phyloP scores from a whole-genome alignment of 2,113 vertebrate species.

The Dasyurus viverrinus region DNA sequence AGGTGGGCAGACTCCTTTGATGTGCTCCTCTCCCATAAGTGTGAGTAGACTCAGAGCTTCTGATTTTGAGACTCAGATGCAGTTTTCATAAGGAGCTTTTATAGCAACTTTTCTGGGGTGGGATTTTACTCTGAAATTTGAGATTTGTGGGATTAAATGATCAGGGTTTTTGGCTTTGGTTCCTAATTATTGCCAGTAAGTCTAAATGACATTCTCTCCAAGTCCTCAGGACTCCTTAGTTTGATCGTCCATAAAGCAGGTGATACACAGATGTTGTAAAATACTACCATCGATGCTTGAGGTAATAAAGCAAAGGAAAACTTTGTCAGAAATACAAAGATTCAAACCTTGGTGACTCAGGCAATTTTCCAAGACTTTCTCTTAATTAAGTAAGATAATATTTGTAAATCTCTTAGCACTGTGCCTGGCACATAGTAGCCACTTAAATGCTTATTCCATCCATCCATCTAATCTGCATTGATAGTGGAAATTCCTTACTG shows the following conservation, averaged over 20 bases:
- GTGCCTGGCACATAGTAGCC: not conserved
- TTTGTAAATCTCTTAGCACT: not conserved
- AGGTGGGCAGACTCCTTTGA: slow-evolving; percentile 90
- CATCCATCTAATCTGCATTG: not conserved
- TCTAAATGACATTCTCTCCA: not conserved
- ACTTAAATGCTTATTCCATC: not conserved
- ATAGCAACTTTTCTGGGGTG: slow-evolving; percentile 1
- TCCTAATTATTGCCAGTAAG: slow-evolving; percentile 10
- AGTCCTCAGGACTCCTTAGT: not conserved
- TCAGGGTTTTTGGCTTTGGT: not conserved
- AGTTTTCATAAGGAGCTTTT: not conserved
- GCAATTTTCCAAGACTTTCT: not conserved
- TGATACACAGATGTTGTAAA: not conserved
- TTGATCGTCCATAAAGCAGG: not conserved
- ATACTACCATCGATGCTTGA: not conserved
- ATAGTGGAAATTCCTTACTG: not conserved
- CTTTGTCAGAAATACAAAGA: not conserved
- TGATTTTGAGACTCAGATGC: not conserved
- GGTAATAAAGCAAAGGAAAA: not conserved
- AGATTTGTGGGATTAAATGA: not conserved
- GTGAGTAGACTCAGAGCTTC: slow-evolving; percentile 81
- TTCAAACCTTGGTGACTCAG: not conserved
- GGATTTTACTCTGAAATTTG: not conserved
- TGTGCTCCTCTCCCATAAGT: slow-evolving; percentile 88
- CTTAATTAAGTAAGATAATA: not conserved